A percentile compares a stretch with the other conserved stretches of the same genome.
Conservation (phyloP, 2,888 invertebrate genomes). For the Tinea trinotella region DNA sequence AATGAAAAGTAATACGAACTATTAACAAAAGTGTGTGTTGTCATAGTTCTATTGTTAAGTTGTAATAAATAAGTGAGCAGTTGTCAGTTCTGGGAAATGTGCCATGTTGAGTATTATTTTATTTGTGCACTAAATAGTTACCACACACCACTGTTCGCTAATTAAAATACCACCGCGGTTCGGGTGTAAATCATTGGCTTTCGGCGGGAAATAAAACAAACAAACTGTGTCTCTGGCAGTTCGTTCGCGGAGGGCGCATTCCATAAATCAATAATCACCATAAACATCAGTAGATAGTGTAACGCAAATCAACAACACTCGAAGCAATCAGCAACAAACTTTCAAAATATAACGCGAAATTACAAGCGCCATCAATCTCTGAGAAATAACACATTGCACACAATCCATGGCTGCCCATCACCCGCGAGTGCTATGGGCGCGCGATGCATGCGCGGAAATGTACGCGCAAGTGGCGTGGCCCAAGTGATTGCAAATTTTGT, state of each 20-base stretch:
- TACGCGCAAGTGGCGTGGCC: neutral
- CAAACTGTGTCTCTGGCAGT: no score
- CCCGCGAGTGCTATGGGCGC: neutral
- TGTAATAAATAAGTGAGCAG: neutral
- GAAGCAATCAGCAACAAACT: neutral
- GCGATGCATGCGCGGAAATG: neutral
- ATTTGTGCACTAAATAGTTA: neutral
- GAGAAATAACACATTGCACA: neutral
- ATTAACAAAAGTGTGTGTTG: no score
- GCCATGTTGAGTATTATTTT: neutral
- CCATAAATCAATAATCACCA: neutral
- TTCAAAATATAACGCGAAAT: neutral
- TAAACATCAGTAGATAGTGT: neutral
- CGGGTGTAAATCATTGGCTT: slow-evolving; percentile 6
- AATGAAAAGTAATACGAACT: no score
- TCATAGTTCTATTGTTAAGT: no score
- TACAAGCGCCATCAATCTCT: neutral
- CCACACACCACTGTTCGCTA: neutral
- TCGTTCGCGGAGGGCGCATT: neutral
- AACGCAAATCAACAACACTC: neutral
- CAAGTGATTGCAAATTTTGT: neutral
- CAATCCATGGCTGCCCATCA: neutral
- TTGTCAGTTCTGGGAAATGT: neutral
- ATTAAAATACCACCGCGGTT: neutral
- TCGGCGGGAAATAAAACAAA: neutral